Percentiles rank a stretch among this genome's conserved stretches.
Conservation (phyloP, 2,888 invertebrate species). For the Trichopoda pennipes region DNA sequence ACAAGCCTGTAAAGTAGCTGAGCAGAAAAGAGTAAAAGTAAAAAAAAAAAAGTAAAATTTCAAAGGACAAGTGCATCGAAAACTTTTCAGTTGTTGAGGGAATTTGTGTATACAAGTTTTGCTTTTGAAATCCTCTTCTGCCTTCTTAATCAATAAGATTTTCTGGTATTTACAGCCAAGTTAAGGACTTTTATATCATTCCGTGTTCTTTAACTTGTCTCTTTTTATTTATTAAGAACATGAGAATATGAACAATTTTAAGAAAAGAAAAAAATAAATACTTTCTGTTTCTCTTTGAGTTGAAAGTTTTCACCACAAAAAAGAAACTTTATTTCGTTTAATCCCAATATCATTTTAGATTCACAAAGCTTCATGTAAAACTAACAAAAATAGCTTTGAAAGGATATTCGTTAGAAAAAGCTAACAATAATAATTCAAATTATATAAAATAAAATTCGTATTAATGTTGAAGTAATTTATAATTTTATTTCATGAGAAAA, state of each 20-base stretch:
- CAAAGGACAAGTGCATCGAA: slow-evolving; percentile 42
- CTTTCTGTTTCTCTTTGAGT: background rate
- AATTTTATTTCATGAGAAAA: too few relatives aligned
- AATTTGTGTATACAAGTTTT: slow-evolving; percentile 43
- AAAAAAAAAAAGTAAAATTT: background rate
- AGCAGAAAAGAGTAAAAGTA: background rate
- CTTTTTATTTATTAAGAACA: background rate
- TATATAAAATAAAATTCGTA: too few relatives aligned
- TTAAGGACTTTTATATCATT: slow-evolving; percentile 19
- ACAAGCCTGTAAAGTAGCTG: slow-evolving; percentile 28
- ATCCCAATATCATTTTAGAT: slow-evolving; percentile 9
- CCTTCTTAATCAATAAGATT: slow-evolving; percentile 65
- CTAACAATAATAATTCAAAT: too few relatives aligned
- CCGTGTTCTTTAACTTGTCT: background rate
- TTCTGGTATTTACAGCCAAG: slow-evolving; percentile 53
- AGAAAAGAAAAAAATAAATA: background rate
- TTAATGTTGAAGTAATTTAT: too few relatives aligned
- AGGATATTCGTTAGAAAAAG: too few relatives aligned
- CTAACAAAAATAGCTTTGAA: background rate
- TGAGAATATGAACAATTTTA: background rate
- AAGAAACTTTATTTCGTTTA: slow-evolving; percentile 7
- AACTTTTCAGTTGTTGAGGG: slow-evolving; percentile 50
- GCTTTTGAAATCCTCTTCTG: slow-evolving; percentile 42
- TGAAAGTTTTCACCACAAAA: background rate
- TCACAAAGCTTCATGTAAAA: background rate